Evolutionary conservation across 1,140 invertebrate genomes (phyloP).

Genomic region (Trichonephila clavipes): DNA sequence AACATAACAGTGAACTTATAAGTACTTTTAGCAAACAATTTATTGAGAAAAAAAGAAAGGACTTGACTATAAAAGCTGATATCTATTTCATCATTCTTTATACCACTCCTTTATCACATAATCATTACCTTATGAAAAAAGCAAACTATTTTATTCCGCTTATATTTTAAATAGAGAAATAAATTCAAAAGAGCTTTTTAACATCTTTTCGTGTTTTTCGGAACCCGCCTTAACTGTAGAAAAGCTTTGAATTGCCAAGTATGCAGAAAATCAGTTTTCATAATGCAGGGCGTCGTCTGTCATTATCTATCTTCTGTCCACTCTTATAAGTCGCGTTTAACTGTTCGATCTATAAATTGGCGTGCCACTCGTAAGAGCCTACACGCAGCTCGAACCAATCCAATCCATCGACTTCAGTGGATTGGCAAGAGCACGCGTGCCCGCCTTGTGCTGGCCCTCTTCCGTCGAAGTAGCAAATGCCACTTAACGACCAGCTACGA

Average conservation of each 20-base stretch:
- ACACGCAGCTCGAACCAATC: not conserved
- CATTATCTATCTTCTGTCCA: not conserved
- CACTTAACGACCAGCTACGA: conserved; percentile 39
- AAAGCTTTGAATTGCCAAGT: not conserved
- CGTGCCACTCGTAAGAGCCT: not conserved
- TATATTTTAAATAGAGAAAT: too few species aligned
- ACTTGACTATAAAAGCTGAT: too few species aligned
- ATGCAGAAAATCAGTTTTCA: conserved; percentile 12
- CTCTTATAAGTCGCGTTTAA: not conserved
- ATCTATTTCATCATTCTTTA: too few species aligned
- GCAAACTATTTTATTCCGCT: too few species aligned
- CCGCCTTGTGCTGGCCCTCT: conserved; percentile 5
- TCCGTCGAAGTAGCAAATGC: conserved; percentile 11
- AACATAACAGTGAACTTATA: too few species aligned
- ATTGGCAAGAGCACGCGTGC: conserved; percentile 34
- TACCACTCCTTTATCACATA: too few species aligned
- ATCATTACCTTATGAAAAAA: too few species aligned
- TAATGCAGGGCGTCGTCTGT: conserved; percentile 27
- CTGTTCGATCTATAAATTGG: not conserved
- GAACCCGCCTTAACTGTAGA: not conserved
- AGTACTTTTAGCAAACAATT: too few species aligned
- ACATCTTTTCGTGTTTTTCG: too few species aligned
- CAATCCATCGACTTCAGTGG: conserved; percentile 44
- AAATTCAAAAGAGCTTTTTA: too few species aligned
- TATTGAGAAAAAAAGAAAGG: too few species aligned